These are phyloP conservation scores for Amphipoea lucens DNA, from an alignment of 2,888 invertebrate species.

Conservation along the genomic window DNA sequence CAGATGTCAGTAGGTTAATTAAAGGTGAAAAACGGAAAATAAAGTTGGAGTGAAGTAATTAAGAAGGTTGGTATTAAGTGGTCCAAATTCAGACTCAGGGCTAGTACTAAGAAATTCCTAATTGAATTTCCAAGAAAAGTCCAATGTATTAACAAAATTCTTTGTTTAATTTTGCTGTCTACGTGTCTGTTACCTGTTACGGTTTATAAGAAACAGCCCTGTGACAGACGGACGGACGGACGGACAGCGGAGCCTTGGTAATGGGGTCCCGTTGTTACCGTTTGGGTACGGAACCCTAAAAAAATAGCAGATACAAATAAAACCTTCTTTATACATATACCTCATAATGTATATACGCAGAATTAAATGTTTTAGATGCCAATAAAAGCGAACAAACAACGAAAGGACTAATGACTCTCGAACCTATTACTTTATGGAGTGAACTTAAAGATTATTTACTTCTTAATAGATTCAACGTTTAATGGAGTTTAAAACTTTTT, in stretches of 20 bases:
- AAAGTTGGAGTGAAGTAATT: not conserved
- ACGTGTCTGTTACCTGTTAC: not conserved
- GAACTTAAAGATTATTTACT: constrained; percentile 28
- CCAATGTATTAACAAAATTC: not conserved
- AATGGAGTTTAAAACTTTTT: constrained; percentile 54
- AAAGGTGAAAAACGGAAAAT: not conserved
- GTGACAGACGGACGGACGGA: not conserved
- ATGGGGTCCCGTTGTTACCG: not conserved
- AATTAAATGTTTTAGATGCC: constrained; percentile 45
- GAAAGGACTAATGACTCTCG: not conserved
- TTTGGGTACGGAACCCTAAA: not conserved
- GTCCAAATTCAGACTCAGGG: not conserved
- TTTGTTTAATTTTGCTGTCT: not conserved
- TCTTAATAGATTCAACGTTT: constrained; percentile 42
- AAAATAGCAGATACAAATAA: not conserved
- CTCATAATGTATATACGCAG: constrained; percentile 5
- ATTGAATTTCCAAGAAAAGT: not conserved
- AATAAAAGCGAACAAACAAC: constrained; percentile 32
- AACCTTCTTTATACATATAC: not conserved
- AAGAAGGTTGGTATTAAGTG: too few species aligned
- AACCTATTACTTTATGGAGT: constrained; percentile 14
- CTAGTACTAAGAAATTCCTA: not conserved
- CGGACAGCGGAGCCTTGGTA: not conserved
- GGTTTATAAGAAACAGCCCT: not conserved
- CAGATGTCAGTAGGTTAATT: not conserved